Evolutionary conservation across 37 sponge, comb jelly and placozoan species (phyloP), one percentile per base, ranked within the genome.

Genomic region (Agelas oroides): DNA sequence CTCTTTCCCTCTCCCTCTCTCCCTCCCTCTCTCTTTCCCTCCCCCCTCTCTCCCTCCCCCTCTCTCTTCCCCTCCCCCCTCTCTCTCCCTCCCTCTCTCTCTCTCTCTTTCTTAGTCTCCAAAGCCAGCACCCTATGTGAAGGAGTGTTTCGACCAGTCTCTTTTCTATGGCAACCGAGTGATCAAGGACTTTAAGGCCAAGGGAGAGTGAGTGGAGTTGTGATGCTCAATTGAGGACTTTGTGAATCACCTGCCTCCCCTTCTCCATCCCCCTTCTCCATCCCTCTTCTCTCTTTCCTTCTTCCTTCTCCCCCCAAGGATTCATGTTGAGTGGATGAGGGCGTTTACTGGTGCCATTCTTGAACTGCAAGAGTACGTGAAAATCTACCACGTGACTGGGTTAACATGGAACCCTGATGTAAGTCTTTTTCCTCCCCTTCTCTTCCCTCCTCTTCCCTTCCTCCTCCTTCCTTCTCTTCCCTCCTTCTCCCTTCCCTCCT

Each of bases 141-240:
- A 94, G 38, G 89, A 94, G 65, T 72, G 59, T 46, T 57, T 34
- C 19, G 96, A 96, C 52, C 83, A 93, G 31, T 81, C 89, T n/a
- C 84, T 73, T 38, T 98, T 98, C 73, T 98, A 98, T 90, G 74
- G 84, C 38, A 96, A 96, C 82, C 72, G 96, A 25, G 89, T 98
- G 32, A 68, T 94, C 70, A 96, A 92, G 83, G 99, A 96, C 21
- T 93, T 76, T 77, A 95, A 98, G 74, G 94, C 87, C 41, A 94
- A 98, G 64, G 87, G 90, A 35, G 86, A 79, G 94, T 94, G 77
- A 88, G 97, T 78, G 76, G 1, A 11, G 13, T 27, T 25, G 8
- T 46, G 46, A 46, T 46, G 3, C 6, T 46, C 46, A 46, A 46
- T 12, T 46, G 46, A 46, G 46, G 6, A 8, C 32, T 5, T 35